Conservation (phyloP, 2,113 vertebrate species). For the Planiliza haematocheilus region DNA sequence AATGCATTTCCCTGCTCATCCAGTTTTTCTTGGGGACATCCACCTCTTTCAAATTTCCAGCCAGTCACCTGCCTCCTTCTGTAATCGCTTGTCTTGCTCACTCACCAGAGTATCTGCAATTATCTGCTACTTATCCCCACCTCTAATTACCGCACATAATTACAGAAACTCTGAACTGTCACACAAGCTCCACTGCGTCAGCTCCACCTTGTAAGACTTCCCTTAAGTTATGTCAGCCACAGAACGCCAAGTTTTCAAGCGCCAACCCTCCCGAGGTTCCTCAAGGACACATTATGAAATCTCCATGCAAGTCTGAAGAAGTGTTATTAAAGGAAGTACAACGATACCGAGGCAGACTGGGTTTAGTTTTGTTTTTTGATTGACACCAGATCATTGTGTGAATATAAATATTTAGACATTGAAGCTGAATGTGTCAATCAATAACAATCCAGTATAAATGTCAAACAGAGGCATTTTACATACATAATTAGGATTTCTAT, state of each 20-base stretch:
- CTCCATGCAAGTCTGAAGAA: constrained; percentile 36
- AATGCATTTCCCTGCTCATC: background rate
- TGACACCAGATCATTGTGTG: too few relatives aligned
- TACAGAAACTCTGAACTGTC: constrained; percentile 26
- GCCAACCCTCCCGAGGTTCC: background rate
- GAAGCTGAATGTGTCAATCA: too few relatives aligned
- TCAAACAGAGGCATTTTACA: too few relatives aligned
- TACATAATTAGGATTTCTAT: too few relatives aligned
- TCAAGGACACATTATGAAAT: constrained; percentile 62
- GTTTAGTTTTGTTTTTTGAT: too few relatives aligned
- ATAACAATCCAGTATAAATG: background rate
- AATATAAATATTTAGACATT: too few relatives aligned
- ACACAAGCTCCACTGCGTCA: constrained; percentile 5
- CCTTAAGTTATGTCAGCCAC: constrained; percentile 50
- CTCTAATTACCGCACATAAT: constrained; percentile 23
- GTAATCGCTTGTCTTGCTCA: constrained; percentile 3
- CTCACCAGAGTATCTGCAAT: background rate
- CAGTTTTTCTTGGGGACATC: background rate
- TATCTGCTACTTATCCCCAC: constrained; percentile 3
- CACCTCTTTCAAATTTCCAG: constrained; percentile 14
- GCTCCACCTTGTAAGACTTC: constrained; percentile 23
- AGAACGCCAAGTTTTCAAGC: constrained; percentile 11
- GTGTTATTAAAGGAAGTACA: constrained; percentile 12
- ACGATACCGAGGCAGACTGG: too few relatives aligned
- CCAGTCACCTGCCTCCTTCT: background rate